Evolutionary conservation across 2,888 invertebrate genomes (phyloP).

Genomic region (Microchrysa polita): DNA sequence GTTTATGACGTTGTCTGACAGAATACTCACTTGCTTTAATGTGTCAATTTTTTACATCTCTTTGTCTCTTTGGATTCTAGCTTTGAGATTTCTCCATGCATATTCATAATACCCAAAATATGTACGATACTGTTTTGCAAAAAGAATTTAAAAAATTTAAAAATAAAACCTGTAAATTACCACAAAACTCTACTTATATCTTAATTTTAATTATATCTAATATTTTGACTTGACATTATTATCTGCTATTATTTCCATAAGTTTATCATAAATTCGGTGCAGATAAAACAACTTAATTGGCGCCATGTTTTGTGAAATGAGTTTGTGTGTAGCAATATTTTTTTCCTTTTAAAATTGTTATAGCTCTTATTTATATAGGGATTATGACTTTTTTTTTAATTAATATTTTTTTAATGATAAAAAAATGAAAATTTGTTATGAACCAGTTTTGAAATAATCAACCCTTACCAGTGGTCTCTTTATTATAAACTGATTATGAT

Average conservation of each 20-base stretch:
- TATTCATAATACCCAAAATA: too few species aligned
- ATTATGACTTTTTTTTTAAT: not conserved
- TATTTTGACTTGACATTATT: conserved; percentile 33
- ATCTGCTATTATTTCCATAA: conserved; percentile 6
- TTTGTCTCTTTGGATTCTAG: too few species aligned
- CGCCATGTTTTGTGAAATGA: conserved; percentile 29
- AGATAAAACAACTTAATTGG: conserved; percentile 35
- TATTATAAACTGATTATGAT: too few species aligned
- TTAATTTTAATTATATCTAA: conserved; percentile 39
- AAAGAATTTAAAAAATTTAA: too few species aligned
- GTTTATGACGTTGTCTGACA: conserved; percentile 16
- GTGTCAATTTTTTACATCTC: too few species aligned
- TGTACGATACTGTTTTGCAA: too few species aligned
- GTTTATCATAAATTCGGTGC: conserved; percentile 20
- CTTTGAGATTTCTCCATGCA: too few species aligned
- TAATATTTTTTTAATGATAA: not conserved
- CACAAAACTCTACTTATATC: conserved; percentile 16
- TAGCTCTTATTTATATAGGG: conserved; percentile 18
- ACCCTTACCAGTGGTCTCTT: not conserved
- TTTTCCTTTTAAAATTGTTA: conserved; percentile 6
- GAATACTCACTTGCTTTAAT: not conserved
- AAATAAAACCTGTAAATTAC: not conserved
- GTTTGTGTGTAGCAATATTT: conserved; percentile 25
- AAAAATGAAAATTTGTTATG: not conserved
- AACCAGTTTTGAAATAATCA: conserved; percentile 16